Conservation (phyloP, 1,140 invertebrate genomes). For the Tetranychus urticae region DNA sequence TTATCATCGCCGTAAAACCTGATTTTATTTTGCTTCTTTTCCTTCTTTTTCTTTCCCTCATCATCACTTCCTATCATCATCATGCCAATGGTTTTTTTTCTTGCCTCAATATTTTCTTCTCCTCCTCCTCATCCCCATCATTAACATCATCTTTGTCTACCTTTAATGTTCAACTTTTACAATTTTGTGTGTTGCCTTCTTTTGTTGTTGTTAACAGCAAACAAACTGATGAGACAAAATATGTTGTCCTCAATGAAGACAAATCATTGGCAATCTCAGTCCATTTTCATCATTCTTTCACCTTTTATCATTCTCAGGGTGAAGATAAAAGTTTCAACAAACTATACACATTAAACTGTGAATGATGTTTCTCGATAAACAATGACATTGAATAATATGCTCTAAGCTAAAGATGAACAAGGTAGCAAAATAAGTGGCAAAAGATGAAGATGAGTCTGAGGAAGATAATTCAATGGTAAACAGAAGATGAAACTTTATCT, state of each 20-base stretch:
- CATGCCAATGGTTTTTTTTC: not conserved
- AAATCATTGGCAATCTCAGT: not conserved
- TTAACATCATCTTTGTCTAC: too few species aligned
- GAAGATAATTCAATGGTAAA: not conserved
- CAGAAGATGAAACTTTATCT: too few species aligned
- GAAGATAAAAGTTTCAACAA: not conserved
- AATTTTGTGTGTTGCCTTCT: too few species aligned
- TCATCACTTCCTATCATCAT: not conserved
- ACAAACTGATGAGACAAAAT: not conserved
- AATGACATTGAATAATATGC: not conserved
- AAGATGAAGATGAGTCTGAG: not conserved
- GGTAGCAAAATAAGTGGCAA: too few species aligned
- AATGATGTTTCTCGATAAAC: not conserved
- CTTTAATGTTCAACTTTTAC: too few species aligned
- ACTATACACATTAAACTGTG: not conserved
- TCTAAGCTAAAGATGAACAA: not conserved
- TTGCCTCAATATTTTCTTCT: not conserved
- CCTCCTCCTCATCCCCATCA: not conserved
- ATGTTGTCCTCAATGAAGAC: not conserved
- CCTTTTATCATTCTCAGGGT: too few species aligned
- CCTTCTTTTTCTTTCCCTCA: not conserved
- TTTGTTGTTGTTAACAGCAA: not conserved
- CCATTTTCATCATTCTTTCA: too few species aligned
- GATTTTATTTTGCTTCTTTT: not conserved
- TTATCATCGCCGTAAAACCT: not conserved